Evolutionary conservation across 2,888 invertebrate genomes (phyloP).

Genomic region (Chrysomela aeneicollis): DNA sequence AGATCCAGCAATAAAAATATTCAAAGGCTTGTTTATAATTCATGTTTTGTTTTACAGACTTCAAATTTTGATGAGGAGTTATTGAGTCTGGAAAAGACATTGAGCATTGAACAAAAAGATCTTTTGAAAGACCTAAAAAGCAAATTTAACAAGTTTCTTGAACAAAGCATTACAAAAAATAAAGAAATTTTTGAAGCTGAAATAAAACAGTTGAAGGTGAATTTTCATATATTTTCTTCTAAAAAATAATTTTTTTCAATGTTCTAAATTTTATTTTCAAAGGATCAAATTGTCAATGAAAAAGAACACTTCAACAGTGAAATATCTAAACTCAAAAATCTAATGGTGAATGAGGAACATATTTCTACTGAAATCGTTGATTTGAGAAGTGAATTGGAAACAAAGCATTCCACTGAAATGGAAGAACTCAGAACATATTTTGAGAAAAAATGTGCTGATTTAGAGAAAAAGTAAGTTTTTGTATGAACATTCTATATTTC

Average conservation of each 20-base stretch:
- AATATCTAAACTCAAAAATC: slow-evolving; percentile 64
- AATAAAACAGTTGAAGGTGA: slow-evolving; percentile 50
- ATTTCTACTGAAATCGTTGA: slow-evolving; percentile 67
- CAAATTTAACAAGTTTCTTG: slow-evolving; percentile 46
- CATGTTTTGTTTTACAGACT: neutral
- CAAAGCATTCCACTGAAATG: slow-evolving; percentile 77
- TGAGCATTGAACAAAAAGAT: slow-evolving; percentile 40
- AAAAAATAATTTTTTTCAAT: slow-evolving; percentile 16
- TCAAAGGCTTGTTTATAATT: no score
- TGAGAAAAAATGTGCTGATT: slow-evolving; percentile 80
- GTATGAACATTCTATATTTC: neutral
- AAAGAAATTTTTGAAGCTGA: slow-evolving; percentile 45
- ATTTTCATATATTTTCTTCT: slow-evolving; percentile 12
- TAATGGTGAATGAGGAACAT: slow-evolving; percentile 67
- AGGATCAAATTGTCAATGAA: slow-evolving; percentile 58
- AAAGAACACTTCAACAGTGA: slow-evolving; percentile 67
- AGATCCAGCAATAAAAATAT: no score
- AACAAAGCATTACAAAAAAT: slow-evolving; percentile 40
- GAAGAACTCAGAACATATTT: slow-evolving; percentile 81
- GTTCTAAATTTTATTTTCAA: slow-evolving; percentile 14
- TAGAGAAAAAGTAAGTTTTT: slow-evolving; percentile 75
- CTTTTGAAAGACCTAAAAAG: slow-evolving; percentile 47
- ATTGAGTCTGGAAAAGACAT: slow-evolving; percentile 43
- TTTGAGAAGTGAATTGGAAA: slow-evolving; percentile 68
- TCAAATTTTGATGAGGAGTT: slow-evolving; percentile 23